phyloP scores from a whole-genome alignment of 1,140 invertebrate species.

The Scaptomyza graminum region DNA sequence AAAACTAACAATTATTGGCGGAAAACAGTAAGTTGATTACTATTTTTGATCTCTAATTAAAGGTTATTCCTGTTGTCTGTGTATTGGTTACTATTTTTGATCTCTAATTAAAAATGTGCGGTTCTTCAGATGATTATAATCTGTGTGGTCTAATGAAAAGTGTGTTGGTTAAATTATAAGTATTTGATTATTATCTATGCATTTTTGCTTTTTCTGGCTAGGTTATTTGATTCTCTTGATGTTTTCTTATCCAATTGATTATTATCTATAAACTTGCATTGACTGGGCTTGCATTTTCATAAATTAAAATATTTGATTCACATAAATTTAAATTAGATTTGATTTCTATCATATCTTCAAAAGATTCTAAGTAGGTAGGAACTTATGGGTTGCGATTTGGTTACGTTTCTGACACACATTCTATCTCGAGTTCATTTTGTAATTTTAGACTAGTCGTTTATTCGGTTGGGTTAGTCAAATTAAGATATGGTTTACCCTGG shows the following conservation, averaged over 20 bases:
- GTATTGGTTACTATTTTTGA: background rate
- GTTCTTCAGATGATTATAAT: no score
- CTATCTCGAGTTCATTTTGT: constrained; percentile 18
- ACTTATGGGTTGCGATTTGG: constrained; percentile 24
- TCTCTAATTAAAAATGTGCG: constrained; percentile 3
- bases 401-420: constrained; percentile 9
- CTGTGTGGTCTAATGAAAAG: background rate
- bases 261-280: background rate
- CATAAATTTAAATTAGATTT: constrained; percentile 8
- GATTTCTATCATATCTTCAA: background rate
- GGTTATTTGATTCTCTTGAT: no score
- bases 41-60: background rate
- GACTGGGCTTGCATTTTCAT: background rate
- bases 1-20: no score
- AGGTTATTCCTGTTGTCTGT: background rate
- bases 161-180: background rate
- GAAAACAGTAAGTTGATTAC: no score
- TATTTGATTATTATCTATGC: no score
- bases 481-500: constrained; percentile 5
- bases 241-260: no score
- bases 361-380: constrained; percentile 16
- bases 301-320: constrained; percentile 5
- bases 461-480: constrained; percentile 34
- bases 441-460: constrained; percentile 26
- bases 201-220: no score